A percentile compares a stretch with the other conserved stretches of the same genome.
Conservation (phyloP, 2,888 invertebrate genomes). For the Diadromus collaris region DNA sequence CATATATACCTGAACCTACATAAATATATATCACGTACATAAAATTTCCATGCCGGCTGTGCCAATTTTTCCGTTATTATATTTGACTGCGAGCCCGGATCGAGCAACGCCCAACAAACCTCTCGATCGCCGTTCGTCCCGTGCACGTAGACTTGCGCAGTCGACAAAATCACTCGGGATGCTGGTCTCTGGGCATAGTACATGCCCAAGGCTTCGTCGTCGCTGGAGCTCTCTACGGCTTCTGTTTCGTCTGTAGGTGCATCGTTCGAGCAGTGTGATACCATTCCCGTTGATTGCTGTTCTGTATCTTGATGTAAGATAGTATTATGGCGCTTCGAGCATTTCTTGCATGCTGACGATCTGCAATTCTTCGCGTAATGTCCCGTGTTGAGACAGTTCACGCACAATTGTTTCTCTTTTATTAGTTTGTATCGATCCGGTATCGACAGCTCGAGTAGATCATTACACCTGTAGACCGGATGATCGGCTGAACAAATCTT, state of each 20-base stretch:
- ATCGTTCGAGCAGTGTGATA: not conserved
- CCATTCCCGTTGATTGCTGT: not conserved
- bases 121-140: conserved; percentile 15
- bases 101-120: conserved; percentile 52
- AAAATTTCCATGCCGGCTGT: too few relatives aligned
- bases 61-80: conserved; percentile 48
- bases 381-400: conserved; percentile 45
- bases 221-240: not conserved
- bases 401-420: conserved; percentile 31
- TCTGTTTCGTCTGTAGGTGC: not conserved
- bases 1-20: too few relatives aligned
- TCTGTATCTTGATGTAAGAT: conserved; percentile 51
- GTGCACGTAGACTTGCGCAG: conserved; percentile 29
- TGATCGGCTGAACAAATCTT: conserved; percentile 30
- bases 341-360: conserved; percentile 58
- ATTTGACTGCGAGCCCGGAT: conserved; percentile 56
- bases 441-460: conserved; percentile 25
- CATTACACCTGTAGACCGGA: conserved; percentile 39
- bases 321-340: conserved; percentile 55
- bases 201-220: conserved; percentile 26
- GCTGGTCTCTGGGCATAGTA: conserved; percentile 33
- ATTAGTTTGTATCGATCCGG: conserved; percentile 38
- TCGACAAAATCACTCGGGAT: conserved; percentile 45
- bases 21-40: too few relatives aligned
- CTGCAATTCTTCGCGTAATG: conserved; percentile 57